phyloP scores from a whole-genome alignment of 2,888 invertebrate genomes.

The Drosophila monieri region DNA sequence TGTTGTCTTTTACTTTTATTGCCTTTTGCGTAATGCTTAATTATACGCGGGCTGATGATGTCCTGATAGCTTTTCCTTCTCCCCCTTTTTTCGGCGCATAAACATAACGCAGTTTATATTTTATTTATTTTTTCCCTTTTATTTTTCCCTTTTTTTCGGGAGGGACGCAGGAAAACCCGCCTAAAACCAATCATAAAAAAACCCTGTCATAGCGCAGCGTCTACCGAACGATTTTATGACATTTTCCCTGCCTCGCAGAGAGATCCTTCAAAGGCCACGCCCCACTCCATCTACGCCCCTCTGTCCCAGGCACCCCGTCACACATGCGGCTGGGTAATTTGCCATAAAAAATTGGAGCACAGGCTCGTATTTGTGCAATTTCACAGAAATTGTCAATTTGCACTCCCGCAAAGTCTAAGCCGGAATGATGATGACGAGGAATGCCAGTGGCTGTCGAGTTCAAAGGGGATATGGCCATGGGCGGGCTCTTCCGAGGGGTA shows the following conservation, averaged over 20 bases:
- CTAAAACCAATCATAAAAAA: constrained; percentile 72
- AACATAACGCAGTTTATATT: constrained; percentile 78
- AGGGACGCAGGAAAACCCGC: constrained; percentile 13
- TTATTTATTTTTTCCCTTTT: constrained; percentile 72
- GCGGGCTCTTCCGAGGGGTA: constrained; percentile 3
- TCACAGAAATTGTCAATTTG: constrained; percentile 77
- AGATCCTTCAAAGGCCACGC: constrained; percentile 32
- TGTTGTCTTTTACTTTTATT: constrained; percentile 55
- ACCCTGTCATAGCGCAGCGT: constrained; percentile 49
- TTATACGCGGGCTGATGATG: constrained; percentile 64
- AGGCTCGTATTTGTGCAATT: constrained; percentile 75
- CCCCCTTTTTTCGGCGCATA: constrained; percentile 60
- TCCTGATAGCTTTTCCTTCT: constrained; percentile 52
- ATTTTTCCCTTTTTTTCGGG: constrained; percentile 23
- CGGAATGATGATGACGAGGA: constrained; percentile 53
- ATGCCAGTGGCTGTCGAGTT: constrained; percentile 15
- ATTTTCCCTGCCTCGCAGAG: constrained; percentile 23
- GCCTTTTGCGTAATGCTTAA: constrained; percentile 64
- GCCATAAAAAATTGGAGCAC: constrained; percentile 76
- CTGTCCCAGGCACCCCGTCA: constrained; percentile 23
- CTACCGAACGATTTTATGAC: constrained; percentile 69
- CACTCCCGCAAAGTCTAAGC: constrained; percentile 76
- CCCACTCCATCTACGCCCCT: constrained; percentile 13
- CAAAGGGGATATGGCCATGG: constrained; percentile 8
- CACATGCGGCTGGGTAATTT: constrained; percentile 70